Evolutionary conservation across 2,797 vertebrate genomes (phyloP), one percentile per base, ranked within the genome.

Genomic region (Callimico goeldii): DNA sequence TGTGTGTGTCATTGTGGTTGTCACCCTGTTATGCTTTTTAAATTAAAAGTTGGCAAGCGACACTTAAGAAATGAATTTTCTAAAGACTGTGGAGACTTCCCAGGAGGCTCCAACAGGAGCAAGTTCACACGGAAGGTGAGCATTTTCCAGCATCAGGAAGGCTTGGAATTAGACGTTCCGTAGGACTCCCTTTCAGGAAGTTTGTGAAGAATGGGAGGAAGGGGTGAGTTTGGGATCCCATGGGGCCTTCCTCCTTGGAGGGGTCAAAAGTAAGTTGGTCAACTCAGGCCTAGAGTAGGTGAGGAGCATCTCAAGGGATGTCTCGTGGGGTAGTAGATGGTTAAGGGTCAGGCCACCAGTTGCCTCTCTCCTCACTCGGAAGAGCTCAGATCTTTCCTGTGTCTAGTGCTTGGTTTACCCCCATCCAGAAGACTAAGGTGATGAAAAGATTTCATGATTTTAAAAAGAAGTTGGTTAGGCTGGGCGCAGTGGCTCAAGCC

Each of bases 71-170:
- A 75, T 72, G 1, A 26, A 41, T 52, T 91, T 85, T 81, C 55
- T 95, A 61, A 92, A 94, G 73, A 88, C 67, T 46, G 39, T 77
- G 24, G 50, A 50, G 43, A 81, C 77, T 67, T 94, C 88, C 43
- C 77, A 17, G 88, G 77, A 84, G 87, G 50, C 83, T 39, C 36
- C 1, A 36, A 55, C 7, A 46, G 39, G 46, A 61, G 39, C 15
- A 39, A 26, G 67, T 86, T 97, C 17, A 70, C 36, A 10, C 19
- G 33, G 24, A 39, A 5, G 12, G 36, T 0, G 8, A 86, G 46
- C 0, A 2, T 33, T 75, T 81, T 24, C 7, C 7, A 33, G 72
- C 57, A 75, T 89, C 46, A 36, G 33, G 89, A 95, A 77, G 80
- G 26, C 19, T 11, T 17, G 83, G 85, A 76, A 82, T 79, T 55